A percentile compares a stretch with the other conserved stretches of the same genome.
Conservation (phyloP, 2,888 invertebrate genomes). For the Spisula subtruncata region DNA sequence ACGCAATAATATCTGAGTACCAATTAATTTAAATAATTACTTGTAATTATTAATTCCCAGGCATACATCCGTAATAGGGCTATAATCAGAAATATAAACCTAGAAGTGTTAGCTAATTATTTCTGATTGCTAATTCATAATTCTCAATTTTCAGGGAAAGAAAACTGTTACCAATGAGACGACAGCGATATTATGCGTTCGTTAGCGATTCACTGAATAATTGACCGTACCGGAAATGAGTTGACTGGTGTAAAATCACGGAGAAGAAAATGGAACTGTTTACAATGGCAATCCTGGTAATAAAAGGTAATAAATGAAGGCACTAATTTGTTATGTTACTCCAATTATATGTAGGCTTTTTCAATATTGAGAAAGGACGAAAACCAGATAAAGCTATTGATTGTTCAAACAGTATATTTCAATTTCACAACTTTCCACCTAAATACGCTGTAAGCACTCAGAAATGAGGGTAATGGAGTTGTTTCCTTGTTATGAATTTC, state of each 20-base stretch:
- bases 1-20: neutral
- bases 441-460: too few relatives aligned
- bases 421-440: too few relatives aligned
- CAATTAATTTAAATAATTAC: neutral
- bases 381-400: neutral
- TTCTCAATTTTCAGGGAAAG: conserved; percentile 14
- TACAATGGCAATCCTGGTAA: conserved; percentile 30
- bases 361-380: neutral
- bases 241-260: conserved; percentile 41
- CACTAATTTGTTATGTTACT: conserved; percentile 14
- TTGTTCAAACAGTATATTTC: too few relatives aligned
- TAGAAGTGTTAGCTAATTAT: neutral
- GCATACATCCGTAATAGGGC: neutral
- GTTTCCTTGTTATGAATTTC: too few relatives aligned
- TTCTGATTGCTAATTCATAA: conserved; percentile 7
- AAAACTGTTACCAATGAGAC: conserved; percentile 24
- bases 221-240: conserved; percentile 51
- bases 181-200: conserved; percentile 30
- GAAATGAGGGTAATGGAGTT: too few relatives aligned
- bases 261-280: conserved; percentile 46
- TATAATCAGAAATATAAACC: neutral
- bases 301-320: conserved; percentile 51
- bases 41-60: neutral
- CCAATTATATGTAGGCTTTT: neutral
- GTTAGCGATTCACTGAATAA: conserved; percentile 19